Evolutionary conservation across 2,888 invertebrate genomes (phyloP).

Genomic region (Vandiemenella viatica): DNA sequence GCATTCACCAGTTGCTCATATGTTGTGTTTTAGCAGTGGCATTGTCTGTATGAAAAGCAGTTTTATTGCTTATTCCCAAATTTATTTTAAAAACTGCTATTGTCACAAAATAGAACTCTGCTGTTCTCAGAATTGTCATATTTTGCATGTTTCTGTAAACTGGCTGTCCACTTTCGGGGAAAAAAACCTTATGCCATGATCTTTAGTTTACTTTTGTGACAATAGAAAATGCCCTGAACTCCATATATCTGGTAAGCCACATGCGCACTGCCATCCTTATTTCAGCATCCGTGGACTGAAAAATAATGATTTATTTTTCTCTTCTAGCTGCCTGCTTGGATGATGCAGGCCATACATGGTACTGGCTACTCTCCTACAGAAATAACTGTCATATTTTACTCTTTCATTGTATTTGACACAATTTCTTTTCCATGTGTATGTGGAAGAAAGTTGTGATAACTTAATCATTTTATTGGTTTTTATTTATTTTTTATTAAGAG

Average conservation of each 20-base stretch:
- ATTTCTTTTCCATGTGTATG: not conserved
- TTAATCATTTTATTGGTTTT: not conserved
- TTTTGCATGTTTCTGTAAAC: too few relatives aligned
- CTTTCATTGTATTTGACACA: not conserved
- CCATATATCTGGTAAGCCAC: conserved; percentile 6
- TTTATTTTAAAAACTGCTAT: too few relatives aligned
- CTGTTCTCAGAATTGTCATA: too few relatives aligned
- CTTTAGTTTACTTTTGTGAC: too few relatives aligned
- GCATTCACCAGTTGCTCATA: too few relatives aligned
- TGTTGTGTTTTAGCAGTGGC: too few relatives aligned
- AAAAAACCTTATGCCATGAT: too few relatives aligned
- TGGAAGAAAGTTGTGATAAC: not conserved
- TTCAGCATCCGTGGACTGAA: not conserved
- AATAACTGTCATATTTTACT: not conserved
- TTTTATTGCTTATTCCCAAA: too few relatives aligned
- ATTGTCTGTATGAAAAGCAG: too few relatives aligned
- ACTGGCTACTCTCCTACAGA: not conserved
- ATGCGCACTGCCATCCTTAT: conserved; percentile 9
- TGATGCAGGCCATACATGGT: not conserved
- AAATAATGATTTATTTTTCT: not conserved
- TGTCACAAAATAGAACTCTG: too few relatives aligned
- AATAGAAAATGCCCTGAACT: not conserved
- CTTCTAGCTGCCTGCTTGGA: not conserved
- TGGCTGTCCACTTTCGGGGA: too few relatives aligned
- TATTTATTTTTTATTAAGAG: not conserved